These are phyloP conservation scores for Trichosurus vulpecula DNA, from an alignment of 2,797 vertebrate genomes.

Conservation along the genomic window DNA sequence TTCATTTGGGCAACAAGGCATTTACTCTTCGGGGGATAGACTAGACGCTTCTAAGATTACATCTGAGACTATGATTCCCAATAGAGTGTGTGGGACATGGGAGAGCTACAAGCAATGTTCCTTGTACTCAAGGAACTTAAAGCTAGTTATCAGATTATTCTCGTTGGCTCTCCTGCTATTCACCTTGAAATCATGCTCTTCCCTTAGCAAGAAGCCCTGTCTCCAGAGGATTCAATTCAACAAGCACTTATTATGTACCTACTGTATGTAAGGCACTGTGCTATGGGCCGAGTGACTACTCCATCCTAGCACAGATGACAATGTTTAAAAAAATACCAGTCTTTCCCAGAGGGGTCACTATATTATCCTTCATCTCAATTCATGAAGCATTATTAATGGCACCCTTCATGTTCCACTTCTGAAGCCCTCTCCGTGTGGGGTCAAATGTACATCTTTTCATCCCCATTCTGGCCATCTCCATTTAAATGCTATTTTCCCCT, in stretches of 20 bases:
- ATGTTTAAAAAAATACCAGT: not conserved
- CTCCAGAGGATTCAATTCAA: not conserved
- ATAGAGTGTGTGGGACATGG: not conserved
- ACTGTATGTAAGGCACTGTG: not conserved
- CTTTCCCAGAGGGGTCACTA: not conserved
- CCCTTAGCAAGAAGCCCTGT: not conserved
- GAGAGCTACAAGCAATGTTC: not conserved
- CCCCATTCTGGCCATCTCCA: not conserved
- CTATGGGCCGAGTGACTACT: not conserved
- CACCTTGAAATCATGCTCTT: not conserved
- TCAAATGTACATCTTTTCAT: not conserved
- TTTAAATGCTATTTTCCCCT: not conserved
- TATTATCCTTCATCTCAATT: not conserved
- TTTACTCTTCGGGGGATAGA: not conserved
- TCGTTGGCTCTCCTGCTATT: not conserved
- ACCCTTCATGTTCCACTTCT: not conserved
- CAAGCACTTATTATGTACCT: not conserved
- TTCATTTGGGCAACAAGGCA: not conserved
- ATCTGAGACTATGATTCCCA: not conserved
- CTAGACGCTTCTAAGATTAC: not conserved
- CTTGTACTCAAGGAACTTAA: constrained; percentile 1
- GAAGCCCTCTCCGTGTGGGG: not conserved
- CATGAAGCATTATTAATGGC: not conserved
- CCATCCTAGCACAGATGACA: not conserved
- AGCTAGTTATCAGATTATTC: not conserved